Evolutionary conservation across 30 jellyfish, hydroid and myxozoan genomes (phyloP), one percentile per base, ranked within the genome.

Genomic region (Hydractinia symbiolongicarpus): DNA sequence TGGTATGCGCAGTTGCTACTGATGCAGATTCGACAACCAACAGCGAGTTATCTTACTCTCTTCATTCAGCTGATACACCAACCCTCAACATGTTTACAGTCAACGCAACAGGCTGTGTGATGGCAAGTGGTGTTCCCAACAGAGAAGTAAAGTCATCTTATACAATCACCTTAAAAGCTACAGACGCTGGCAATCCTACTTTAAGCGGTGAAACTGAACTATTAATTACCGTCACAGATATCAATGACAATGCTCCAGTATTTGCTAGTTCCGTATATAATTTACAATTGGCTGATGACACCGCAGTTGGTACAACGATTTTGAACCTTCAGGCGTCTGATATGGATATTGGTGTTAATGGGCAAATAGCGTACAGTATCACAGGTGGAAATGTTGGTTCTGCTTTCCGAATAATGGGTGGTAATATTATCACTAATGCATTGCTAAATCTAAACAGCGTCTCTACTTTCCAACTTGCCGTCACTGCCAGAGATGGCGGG

Each of bases 171-270:
- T n/a, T 91, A 4, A 79, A 83, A 9, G 98, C 96, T 19, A 55
- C 88, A 5, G 98, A 91, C 68, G 83, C 79, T 79, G 98, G 89
- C 30, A 13, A 66, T n/a, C 95, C 96, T 8, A 53, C 61, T 19
- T 68, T 79, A 9, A 20, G 84, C 58, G 91, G 95, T 7, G 77
- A 84, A n/a, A 30, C 96, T 14, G 62, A 77, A 50, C 73, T 88
- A 30, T 53, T 52, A 1, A 62, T 91, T 54, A 72, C 44, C 7
- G 95, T 91, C 55, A 7, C 53, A n/a, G 98, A 91, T 69, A 82
- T 83, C 5, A 91, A 91, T 83, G 98, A 91, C 79, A 78, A 91
- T 55, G 9, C 44, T 21, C 98, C 98, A n/a, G 66, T 6, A 56
- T 86, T 91, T 73, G 85, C 87, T 19, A 64, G 53, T 50, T 61